Evolutionary conservation across 2,888 invertebrate species (phyloP).

Genomic region (Hetaerina titia): DNA sequence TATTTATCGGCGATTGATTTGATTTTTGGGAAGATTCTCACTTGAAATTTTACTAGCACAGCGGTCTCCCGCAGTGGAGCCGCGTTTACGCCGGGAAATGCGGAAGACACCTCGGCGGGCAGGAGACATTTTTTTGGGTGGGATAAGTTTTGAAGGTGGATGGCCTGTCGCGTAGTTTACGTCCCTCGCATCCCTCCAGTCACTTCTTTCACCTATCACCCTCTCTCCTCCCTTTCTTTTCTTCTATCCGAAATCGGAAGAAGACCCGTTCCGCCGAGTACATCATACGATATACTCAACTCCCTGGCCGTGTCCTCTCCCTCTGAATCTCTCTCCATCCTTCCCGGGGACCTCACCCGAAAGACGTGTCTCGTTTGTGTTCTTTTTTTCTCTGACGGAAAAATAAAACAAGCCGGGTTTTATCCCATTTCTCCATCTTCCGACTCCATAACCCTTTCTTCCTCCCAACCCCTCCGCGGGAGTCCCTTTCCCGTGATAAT

Average conservation of each 20-base stretch:
- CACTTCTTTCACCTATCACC: neutral
- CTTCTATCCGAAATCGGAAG: neutral
- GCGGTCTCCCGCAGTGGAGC: neutral
- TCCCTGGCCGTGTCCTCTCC: neutral
- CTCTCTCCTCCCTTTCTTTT: neutral
- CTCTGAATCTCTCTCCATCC: neutral
- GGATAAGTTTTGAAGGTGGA: neutral
- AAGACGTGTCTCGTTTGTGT: neutral
- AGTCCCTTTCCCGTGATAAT: neutral
- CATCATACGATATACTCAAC: neutral
- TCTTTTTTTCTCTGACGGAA: neutral
- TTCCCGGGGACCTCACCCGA: neutral
- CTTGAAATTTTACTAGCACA: no score
- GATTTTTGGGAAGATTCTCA: no score
- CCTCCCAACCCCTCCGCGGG: neutral
- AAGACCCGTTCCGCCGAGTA: neutral
- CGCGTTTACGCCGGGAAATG: neutral
- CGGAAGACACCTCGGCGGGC: neutral
- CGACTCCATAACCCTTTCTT: neutral
- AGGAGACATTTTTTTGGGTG: no score
- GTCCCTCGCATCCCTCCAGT: neutral
- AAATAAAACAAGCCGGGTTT: neutral
- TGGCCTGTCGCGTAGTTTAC: neutral
- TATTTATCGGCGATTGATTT: no score
- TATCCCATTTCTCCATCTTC: constrained; percentile 9